These are phyloP conservation scores for Parochlus steinenii DNA, from an alignment of 2,888 invertebrate genomes.

Conservation along the genomic window DNA sequence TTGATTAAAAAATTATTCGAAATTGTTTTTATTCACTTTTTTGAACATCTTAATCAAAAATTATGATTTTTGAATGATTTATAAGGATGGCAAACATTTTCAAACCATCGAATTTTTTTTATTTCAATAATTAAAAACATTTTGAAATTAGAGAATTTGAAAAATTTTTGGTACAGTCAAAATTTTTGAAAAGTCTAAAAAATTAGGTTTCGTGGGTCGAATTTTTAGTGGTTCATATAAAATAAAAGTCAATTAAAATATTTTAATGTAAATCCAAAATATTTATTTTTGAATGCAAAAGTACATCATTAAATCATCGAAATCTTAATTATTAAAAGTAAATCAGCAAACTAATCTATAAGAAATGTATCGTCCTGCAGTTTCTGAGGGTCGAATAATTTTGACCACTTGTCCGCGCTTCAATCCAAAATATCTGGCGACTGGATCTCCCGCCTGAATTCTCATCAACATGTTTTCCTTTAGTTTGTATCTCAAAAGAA, in stretches of 20 bases:
- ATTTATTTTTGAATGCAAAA: neutral
- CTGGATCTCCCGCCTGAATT: constrained; percentile 97
- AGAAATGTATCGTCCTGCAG: constrained; percentile 95
- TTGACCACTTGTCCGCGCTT: constrained; percentile 98
- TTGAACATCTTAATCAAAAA: neutral
- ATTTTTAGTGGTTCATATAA: neutral
- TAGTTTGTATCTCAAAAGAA: constrained; percentile 84
- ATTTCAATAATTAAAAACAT: neutral
- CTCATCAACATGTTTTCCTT: constrained; percentile 98
- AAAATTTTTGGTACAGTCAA: neutral
- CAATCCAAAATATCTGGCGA: constrained; percentile 94
- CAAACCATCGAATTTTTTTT: neutral
- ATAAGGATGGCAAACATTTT: neutral
- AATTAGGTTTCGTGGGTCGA: too few species aligned
- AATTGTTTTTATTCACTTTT: too few species aligned
- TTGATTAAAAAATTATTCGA: neutral
- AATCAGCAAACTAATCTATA: constrained; percentile 79
- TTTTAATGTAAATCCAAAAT: too few species aligned
- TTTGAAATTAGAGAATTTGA: neutral
- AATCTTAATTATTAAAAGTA: constrained; percentile 7
- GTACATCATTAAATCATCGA: constrained; percentile 11
- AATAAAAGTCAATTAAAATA: neutral
- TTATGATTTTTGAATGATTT: neutral
- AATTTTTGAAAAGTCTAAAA: too few species aligned
- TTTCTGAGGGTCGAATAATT: constrained; percentile 94